Percentiles rank a stretch among this genome's conserved stretches.
Evolutionary conservation across 1,140 invertebrate species (phyloP).

Genomic region (Leucophenga varia): DNA sequence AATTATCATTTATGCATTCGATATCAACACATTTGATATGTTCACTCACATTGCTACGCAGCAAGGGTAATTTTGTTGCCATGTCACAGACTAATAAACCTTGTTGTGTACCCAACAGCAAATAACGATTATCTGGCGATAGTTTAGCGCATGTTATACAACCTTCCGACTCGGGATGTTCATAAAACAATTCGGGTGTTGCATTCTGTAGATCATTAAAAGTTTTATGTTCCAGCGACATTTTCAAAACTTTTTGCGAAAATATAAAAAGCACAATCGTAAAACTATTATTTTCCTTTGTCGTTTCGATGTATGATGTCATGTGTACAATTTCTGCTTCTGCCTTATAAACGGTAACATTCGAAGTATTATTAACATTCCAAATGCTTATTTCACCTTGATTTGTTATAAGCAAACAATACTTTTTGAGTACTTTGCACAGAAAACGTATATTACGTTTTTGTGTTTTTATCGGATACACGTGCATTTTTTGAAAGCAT

Average conservation of each 20-base stretch:
- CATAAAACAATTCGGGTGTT: constrained; percentile 11
- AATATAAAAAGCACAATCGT: constrained; percentile 30
- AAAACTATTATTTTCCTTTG: constrained; percentile 1
- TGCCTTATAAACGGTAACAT: constrained; percentile 3
- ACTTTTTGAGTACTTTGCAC: constrained; percentile 13
- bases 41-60: constrained; percentile 47
- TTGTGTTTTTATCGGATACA: background rate
- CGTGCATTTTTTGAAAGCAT: background rate
- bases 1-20: constrained; percentile 24
- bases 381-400: constrained; percentile 4
- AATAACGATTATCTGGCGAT: constrained; percentile 30
- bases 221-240: background rate
- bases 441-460: constrained; percentile 6
- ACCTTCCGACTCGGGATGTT: constrained; percentile 4
- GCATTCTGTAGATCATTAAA: background rate
- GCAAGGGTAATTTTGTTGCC: constrained; percentile 7
- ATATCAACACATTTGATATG: constrained; percentile 43
- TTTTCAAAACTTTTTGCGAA: constrained; percentile 11
- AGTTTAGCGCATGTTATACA: constrained; percentile 36
- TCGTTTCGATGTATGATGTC: constrained; percentile 8
- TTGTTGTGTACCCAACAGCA: constrained; percentile 38
- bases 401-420: constrained; percentile 23
- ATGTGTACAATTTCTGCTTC: constrained; percentile 13
- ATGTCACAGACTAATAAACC: constrained; percentile 45
- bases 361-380: constrained; percentile 8